Conservation (phyloP, 2,113 vertebrate genomes). For the Rynchops niger region DNA sequence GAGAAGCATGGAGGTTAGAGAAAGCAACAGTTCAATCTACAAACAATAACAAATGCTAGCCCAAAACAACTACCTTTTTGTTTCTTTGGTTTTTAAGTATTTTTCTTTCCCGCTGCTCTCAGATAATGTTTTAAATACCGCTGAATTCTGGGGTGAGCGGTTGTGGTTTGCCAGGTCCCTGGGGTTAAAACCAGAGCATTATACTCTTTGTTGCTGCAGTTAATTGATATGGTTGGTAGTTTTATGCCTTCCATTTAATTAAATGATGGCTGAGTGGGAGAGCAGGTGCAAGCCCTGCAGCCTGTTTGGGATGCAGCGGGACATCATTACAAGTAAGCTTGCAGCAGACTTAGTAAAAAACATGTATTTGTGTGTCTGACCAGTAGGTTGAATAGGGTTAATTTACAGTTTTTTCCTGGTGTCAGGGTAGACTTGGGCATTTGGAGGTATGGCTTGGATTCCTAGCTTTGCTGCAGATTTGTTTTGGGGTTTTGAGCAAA, state of each 20-base stretch:
- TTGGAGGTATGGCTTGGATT: neutral
- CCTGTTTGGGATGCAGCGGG: neutral
- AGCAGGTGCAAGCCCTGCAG: neutral
- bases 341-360: neutral
- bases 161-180: neutral
- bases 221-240: conserved; percentile 24
- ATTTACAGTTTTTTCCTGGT: neutral
- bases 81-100: neutral
- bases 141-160: neutral
- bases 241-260: conserved; percentile 40
- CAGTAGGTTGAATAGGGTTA: neutral
- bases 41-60: neutral
- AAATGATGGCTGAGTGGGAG: neutral
- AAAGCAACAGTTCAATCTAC: neutral
- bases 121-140: conserved; percentile 1
- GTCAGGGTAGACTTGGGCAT: neutral
- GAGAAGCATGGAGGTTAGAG: neutral
- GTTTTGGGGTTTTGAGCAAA: neutral
- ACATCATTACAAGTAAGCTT: neutral
- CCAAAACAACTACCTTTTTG: neutral
- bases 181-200: conserved; percentile 2
- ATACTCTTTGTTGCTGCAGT: neutral
- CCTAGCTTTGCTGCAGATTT: neutral
- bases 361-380: neutral
- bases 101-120: neutral